Evolutionary conservation across 2,113 vertebrate species (phyloP), one percentile per base, ranked within the genome.

Genomic region (Rattus rattus): DNA sequence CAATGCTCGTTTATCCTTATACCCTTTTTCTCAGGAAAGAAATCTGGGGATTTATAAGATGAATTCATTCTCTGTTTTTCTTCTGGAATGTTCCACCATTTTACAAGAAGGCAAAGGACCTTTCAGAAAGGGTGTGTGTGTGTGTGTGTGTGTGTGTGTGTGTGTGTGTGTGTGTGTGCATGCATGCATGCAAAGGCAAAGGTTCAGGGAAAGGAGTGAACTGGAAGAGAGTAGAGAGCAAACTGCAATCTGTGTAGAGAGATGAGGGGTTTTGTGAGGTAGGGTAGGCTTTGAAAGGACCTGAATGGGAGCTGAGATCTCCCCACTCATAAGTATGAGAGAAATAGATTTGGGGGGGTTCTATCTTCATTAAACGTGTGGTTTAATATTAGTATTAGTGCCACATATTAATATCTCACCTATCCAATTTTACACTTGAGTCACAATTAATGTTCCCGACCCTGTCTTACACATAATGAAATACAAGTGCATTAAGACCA

Each of bases 301-400:
- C 22, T 5, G 26, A 30, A 47, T 4, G 26, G 81, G 52, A 63
- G 5, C 0, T 2, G 19, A 81, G 72, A 8, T 16, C 2, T 2
- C 54, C 67, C 10, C 1, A 24, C n/a, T 22, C 24, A 6, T 20
- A 3, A 3, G 2, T 3, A 43, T 0, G 4, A 33, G 13, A 17
- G 49, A 63, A 70, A 19, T 17, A 67, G 3, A 16, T 10, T 76
- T 49, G 87, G 33, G 47, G 47, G 17, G 33, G 69, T 72, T 96
- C 52, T 13, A 7, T 33, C 39, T 5, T 1, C 17, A 70, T 84
- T 76, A 43, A 33, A 91, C 88, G 76, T 91, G 3, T 0, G 30
- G n/a, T 96, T 43, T 43, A 43, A 43, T 43, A 43, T 43, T 43
- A 43, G 43, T 43, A 43, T 43, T 43, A 43, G 43, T 87, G 36